Base-by-base conservation (phyloP, 2,797 vertebrate genomes). In the Coilia nasus region DNA sequence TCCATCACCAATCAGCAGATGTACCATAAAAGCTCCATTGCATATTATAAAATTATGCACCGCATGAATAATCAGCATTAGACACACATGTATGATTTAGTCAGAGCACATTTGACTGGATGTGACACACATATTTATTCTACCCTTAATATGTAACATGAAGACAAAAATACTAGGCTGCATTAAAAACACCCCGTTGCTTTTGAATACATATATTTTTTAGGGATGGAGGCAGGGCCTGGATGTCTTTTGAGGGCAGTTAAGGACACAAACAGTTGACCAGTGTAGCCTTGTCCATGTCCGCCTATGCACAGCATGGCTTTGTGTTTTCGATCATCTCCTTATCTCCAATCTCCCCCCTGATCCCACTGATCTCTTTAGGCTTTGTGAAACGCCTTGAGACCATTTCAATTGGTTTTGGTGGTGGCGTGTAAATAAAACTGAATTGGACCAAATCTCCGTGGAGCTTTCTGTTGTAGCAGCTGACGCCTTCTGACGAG, bases 381-480 rank as follows among this genome's bases (percentile, higher is more conserved):
- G 71, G 31, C 71, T 78, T 78, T 78, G 71, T 78, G 71, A 54
- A 14, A 54, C 50, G 50, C 50, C 50, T 54, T 54, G 50, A 54
- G 50, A 54, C 50, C 50, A 3, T 9, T 54, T 54, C 2, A 54
- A 54, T 54, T 54, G 50, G 1, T 54, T 3, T 14, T 14, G 14
- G 1, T 47, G 46, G 46, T 54, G 14, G 2, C 50, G 50, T 9
- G 50, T 14, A 54, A 54, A 54, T 54, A 54, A 54, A 54, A 54
- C 9, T 54, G 50, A 54, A 54, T 54, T 54, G 50, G 50, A 54
- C 9, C 31, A 41, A 35, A 44, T 78, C 71, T 78, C 71, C 71
- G 44, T 78, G 71, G 71, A 17, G 31, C 71, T 44, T 21, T 35
- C 17, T 35, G 2, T 35, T 21, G 35, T 44, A 21, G 31, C 31